phyloP scores from a whole-genome alignment of 2,888 invertebrate genomes.

The Troides aeacus region DNA sequence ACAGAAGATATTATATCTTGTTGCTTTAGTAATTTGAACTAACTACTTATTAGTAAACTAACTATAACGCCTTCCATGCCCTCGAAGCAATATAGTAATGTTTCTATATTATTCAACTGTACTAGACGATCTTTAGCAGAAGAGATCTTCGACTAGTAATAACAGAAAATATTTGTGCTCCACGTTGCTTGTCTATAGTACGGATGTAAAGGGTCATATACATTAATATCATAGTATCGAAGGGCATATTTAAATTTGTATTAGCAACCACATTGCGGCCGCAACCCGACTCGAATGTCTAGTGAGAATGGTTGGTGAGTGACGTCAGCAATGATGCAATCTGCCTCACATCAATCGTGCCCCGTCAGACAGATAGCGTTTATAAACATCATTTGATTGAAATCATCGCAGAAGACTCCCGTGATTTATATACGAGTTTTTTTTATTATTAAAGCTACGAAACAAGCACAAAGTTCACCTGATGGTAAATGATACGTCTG shows the following conservation, averaged over 20 bases:
- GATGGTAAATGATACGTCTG: too few relatives aligned
- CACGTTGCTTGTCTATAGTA: slow-evolving; percentile 20
- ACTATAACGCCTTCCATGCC: too few relatives aligned
- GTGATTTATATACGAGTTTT: neutral
- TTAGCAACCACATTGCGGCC: slow-evolving; percentile 41
- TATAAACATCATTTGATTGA: slow-evolving; percentile 21
- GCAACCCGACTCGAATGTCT: slow-evolving; percentile 48
- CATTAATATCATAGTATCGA: slow-evolving; percentile 50
- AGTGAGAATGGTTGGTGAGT: slow-evolving; percentile 54
- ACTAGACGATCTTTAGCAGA: too few relatives aligned
- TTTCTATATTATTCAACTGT: too few relatives aligned
- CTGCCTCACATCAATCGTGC: slow-evolving; percentile 45
- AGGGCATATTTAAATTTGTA: slow-evolving; percentile 65
- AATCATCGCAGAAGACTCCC: slow-evolving; percentile 16
- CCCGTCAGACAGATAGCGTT: slow-evolving; percentile 32
- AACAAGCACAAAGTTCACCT: too few relatives aligned
- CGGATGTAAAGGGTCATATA: slow-evolving; percentile 36
- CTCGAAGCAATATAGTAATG: too few relatives aligned
- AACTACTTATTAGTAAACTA: too few relatives aligned
- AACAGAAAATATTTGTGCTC: neutral
- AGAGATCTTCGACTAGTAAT: too few relatives aligned
- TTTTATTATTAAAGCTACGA: too few relatives aligned
- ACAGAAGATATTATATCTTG: too few relatives aligned
- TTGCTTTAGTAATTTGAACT: too few relatives aligned
- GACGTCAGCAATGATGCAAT: slow-evolving; percentile 74